phyloP scores from a whole-genome alignment of 2,113 vertebrate species.

The Hystrix cristata region DNA sequence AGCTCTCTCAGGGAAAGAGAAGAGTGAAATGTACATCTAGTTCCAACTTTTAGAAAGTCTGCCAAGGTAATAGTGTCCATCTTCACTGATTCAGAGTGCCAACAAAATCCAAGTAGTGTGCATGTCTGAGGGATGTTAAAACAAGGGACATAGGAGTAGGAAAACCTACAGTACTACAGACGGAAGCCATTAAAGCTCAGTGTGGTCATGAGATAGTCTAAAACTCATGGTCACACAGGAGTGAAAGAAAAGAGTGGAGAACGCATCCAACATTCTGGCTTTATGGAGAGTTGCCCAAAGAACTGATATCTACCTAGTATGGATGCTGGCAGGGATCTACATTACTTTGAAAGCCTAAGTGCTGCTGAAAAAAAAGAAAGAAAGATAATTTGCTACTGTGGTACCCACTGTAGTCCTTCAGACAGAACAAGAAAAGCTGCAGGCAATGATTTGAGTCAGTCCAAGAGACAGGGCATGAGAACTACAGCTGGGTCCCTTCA shows the following conservation, averaged over 20 bases:
- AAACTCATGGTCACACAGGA: background rate
- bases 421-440: background rate
- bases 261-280: background rate
- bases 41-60: background rate
- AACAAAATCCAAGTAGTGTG: background rate
- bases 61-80: background rate
- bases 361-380: background rate
- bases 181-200: background rate
- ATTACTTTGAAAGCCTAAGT: background rate
- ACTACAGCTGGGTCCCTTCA: background rate
- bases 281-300: background rate
- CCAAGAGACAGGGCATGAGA: background rate
- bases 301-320: background rate
- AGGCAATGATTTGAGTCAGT: background rate
- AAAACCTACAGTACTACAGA: background rate
- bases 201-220: background rate
- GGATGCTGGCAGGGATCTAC: background rate
- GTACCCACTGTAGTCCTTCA: background rate
- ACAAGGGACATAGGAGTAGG: background rate
- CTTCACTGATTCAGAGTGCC: background rate
- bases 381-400: background rate
- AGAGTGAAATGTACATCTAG: background rate
- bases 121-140: background rate
- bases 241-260: background rate
- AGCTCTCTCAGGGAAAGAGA: background rate